phyloP scores from a whole-genome alignment of 1,140 invertebrate species.

The Bombus vancouverensis region DNA sequence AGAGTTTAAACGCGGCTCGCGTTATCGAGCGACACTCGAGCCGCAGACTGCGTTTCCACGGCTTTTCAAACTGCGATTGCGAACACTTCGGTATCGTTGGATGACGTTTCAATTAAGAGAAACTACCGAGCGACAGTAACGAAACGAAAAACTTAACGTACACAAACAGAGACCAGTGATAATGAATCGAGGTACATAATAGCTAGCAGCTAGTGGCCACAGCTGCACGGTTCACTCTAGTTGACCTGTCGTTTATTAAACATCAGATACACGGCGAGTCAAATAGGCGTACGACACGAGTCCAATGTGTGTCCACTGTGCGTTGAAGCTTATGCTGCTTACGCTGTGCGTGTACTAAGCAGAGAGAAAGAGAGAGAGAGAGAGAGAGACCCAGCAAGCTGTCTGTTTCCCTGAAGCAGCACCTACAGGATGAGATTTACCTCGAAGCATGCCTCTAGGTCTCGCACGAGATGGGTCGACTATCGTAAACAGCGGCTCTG shows the following conservation, averaged over 20 bases:
- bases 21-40: no score
- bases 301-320: neutral
- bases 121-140: slow-evolving; percentile 44
- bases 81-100: neutral
- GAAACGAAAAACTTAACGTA: slow-evolving; percentile 40
- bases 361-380: no score
- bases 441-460: no score
- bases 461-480: no score
- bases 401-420: no score
- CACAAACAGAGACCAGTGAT: slow-evolving; percentile 47
- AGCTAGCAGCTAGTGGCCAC: slow-evolving; percentile 53
- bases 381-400: no score
- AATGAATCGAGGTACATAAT: slow-evolving; percentile 65
- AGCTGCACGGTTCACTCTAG: slow-evolving; percentile 67
- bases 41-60: no score
- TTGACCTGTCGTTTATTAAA: slow-evolving; percentile 70
- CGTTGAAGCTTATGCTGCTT: neutral
- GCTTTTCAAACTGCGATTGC: slow-evolving; percentile 6
- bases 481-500: no score
- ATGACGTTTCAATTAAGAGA: slow-evolving; percentile 66
- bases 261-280: slow-evolving; percentile 47
- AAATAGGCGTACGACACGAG: slow-evolving; percentile 1
- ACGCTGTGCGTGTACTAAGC: no score
- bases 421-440: no score
- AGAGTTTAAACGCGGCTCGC: neutral